Evolutionary conservation across 2,113 vertebrate species (phyloP).

Genomic region (Cygnus atratus): DNA sequence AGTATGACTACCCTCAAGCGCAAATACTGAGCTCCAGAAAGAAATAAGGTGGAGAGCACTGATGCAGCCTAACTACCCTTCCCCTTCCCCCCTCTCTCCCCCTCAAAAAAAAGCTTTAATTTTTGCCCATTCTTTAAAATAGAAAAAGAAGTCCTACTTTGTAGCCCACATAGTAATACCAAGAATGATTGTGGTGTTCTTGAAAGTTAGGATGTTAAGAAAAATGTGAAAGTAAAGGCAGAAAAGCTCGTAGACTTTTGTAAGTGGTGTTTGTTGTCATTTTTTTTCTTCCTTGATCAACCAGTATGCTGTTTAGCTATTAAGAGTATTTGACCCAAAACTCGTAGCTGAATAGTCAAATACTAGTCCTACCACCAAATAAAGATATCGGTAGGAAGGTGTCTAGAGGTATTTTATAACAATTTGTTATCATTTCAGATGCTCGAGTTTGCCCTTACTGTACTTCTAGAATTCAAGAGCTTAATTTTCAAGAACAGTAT

Average conservation of each 20-base stretch:
- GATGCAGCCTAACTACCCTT: background rate
- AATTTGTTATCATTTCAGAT: background rate
- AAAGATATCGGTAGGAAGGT: background rate
- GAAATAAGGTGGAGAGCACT: background rate
- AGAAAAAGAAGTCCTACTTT: background rate
- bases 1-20: background rate
- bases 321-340: background rate
- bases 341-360: background rate
- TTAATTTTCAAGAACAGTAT: background rate
- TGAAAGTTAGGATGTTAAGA: background rate
- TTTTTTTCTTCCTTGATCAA: accelerated
- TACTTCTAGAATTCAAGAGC: background rate
- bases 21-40: background rate
- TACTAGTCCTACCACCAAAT: background rate
- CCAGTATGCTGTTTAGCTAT: background rate
- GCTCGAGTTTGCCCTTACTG: background rate
- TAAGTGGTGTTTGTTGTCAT: background rate
- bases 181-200: background rate
- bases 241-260: background rate
- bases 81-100: too few relatives aligned
- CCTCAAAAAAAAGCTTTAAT: background rate
- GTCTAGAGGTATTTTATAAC: background rate
- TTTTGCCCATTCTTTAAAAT: background rate
- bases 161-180: accelerated
- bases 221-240: background rate